A percentile compares a stretch with the other conserved stretches of the same genome.
These are phyloP conservation scores for Drosophila watanabei DNA, from an alignment of 1,140 invertebrate genomes.

Conservation along the genomic window DNA sequence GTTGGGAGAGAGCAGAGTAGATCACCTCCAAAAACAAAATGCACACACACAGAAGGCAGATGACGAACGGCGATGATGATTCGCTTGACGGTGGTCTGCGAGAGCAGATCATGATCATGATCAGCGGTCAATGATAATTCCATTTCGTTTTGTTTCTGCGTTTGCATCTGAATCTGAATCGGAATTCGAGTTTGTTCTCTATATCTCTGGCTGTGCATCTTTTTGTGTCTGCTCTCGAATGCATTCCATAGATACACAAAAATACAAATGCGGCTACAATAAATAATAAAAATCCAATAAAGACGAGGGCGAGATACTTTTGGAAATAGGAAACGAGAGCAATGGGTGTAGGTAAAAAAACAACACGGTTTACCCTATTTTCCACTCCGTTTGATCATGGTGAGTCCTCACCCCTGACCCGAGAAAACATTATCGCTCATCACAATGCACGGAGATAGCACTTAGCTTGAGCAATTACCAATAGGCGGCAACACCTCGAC, in stretches of 20 bases:
- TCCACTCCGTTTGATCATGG: conserved; percentile 19
- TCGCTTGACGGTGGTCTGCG: conserved; percentile 29
- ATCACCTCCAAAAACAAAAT: conserved; percentile 25
- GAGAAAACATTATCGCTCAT: conserved; percentile 21
- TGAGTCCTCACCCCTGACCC: conserved; percentile 17
- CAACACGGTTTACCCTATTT: conserved; percentile 6
- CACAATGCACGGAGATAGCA: conserved; percentile 37
- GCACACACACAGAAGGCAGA: conserved; percentile 36
- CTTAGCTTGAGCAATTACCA: conserved; percentile 44
- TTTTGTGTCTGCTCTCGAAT: conserved; percentile 51
- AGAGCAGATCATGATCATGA: conserved; percentile 30
- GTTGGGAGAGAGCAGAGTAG: conserved; percentile 18
- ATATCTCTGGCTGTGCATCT: conserved; percentile 42
- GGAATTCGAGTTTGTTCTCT: conserved; percentile 37
- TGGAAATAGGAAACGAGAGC: conserved; percentile 18
- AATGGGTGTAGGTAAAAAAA: conserved; percentile 26
- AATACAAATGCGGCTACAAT: conserved; percentile 82
- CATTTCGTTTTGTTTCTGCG: conserved; percentile 54
- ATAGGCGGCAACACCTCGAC: conserved; percentile 54
- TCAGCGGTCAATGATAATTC: conserved; percentile 67
- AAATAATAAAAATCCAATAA: conserved; percentile 68
- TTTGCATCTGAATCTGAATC: conserved; percentile 62
- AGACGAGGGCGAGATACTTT: conserved; percentile 28
- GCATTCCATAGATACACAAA: conserved; percentile 84
- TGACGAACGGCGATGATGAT: conserved; percentile 28